Percentiles rank a stretch among this genome's conserved stretches.
Conservation (phyloP, 2,113 vertebrate species). For the Dolichallabes microphthalmus region DNA sequence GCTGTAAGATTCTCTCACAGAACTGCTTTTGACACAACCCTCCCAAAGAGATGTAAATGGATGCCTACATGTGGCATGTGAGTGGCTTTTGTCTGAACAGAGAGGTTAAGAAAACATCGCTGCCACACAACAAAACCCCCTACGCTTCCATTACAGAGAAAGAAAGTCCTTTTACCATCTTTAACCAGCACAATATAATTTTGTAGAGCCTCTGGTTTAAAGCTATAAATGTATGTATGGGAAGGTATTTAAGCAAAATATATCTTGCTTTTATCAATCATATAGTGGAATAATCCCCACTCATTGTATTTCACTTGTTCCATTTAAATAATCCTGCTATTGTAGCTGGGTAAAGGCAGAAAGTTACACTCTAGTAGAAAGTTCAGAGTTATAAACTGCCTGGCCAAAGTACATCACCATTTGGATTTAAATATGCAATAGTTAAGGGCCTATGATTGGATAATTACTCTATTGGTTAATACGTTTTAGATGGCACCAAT, state of each 20-base stretch:
- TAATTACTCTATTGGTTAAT: no score
- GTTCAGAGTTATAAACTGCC: not conserved
- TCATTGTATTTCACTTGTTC: not conserved
- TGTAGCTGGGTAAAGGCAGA: not conserved
- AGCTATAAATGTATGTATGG: constrained; percentile 8
- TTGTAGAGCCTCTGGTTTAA: not conserved
- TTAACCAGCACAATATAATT: constrained; percentile 35
- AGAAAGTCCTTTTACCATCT: not conserved
- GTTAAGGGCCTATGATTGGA: no score
- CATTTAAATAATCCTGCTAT: not conserved
- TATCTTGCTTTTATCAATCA: not conserved
- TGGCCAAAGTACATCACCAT: no score
- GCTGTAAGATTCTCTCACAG: constrained; percentile 25
- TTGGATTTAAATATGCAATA: no score
- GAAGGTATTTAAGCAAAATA: not conserved
- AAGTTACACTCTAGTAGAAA: not conserved
- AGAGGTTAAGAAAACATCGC: constrained; percentile 47
- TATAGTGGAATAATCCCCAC: not conserved
- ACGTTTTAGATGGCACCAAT: no score
- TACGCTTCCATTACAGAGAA: constrained; percentile 26
- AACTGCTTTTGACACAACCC: constrained; percentile 43
- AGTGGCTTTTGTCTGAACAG: constrained; percentile 53
- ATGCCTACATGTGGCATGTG: constrained; percentile 46
- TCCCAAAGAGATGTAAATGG: constrained; percentile 46
- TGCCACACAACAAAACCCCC: constrained; percentile 44